Evolutionary conservation across 2,797 vertebrate genomes (phyloP), one percentile per base, ranked within the genome.

Genomic region (Octomys mimax): DNA sequence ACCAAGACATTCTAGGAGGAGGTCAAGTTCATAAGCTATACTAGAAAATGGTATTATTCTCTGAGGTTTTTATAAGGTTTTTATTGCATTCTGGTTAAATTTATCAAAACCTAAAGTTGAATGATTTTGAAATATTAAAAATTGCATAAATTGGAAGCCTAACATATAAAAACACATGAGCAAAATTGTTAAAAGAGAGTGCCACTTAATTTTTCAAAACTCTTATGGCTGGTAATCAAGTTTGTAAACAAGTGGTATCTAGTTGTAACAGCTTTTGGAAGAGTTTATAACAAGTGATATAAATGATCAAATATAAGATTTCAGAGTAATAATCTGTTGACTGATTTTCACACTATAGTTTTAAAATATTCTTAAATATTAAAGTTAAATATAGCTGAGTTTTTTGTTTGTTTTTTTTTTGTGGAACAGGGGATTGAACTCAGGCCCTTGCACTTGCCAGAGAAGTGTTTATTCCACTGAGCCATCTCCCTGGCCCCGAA

Each of bases 101-200:
- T 79, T 77, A 70, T 31, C 52, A 81, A 86, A 85, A 59, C 80
- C 91, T 39, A 22, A 33, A 95, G 21, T 59, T 66, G 26, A 79
- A 1, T 82, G 62, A 61, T 92, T 96, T 95, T 95, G 54, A 70
- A 6, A 52, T 82, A 36, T 93, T 95, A 66, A 61, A 54, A 92
- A 33, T 94, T 89, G 68, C 61, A 57, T 87, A 13, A 82, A 73
- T 24, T 70, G 71, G 83, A 70, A 68, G 59, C 16, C 49, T 13
- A 73, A 6, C 3, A 24, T 61, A 71, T 49, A 91, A 62, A 84
- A 78, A 78, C 16, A 92, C 31, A n/a, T 73, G 28, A 91, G 12
- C 33, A 79, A 77, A 62, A 26, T 46, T 89, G 33, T 54, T 91
- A 79, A 88, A 88, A 33, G 68, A 52, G n/a, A 8, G 24, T 13